A percentile compares a stretch with the other conserved stretches of the same genome.
Conservation (phyloP, 1,140 invertebrate species). For the Pissodes strobi region DNA sequence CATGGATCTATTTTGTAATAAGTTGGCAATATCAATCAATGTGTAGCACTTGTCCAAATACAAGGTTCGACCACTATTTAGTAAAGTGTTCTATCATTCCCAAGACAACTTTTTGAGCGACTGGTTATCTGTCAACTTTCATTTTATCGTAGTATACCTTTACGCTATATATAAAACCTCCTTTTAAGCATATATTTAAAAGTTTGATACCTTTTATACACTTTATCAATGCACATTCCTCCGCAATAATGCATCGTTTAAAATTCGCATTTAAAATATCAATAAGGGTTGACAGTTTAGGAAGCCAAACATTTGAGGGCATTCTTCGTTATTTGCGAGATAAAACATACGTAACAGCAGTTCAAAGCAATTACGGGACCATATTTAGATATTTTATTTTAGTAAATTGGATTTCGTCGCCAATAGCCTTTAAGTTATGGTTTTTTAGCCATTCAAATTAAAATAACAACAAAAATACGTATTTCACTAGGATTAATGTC, state of each 20-base stretch:
- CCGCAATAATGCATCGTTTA: not conserved
- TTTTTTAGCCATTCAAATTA: slow-evolving; percentile 9
- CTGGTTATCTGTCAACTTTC: not conserved
- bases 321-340: not conserved
- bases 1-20: no score
- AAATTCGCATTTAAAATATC: not conserved
- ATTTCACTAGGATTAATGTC: no score
- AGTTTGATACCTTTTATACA: not conserved
- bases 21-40: not conserved
- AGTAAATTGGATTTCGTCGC: not conserved
- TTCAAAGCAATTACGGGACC: slow-evolving; percentile 18
- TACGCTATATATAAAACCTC: no score
- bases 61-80: not conserved
- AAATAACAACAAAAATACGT: no score
- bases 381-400: not conserved
- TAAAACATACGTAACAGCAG: not conserved
- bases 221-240: not conserved
- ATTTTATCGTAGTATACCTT: not conserved
- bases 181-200: no score
- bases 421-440: not conserved
- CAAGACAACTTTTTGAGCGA: not conserved
- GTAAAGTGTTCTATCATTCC: not conserved
- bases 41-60: not conserved
- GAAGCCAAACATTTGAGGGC: not conserved
- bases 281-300: not conserved